Percentiles rank a stretch among this genome's conserved stretches.
Evolutionary conservation across 2,797 vertebrate genomes (phyloP).

Genomic region (Peromyscus nudipes): DNA sequence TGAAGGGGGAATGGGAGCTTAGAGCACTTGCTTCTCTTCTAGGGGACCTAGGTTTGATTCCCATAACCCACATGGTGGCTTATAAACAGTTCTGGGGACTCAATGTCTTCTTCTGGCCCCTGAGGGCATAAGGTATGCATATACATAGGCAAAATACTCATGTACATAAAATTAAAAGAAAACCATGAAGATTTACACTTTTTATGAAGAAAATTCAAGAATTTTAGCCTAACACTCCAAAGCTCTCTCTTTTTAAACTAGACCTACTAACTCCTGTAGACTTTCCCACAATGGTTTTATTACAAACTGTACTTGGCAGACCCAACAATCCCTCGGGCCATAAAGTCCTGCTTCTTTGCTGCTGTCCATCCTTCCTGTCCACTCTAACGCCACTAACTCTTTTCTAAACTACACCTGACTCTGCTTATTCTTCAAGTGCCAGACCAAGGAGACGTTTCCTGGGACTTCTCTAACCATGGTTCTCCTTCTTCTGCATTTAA

Average conservation of each 20-base stretch:
- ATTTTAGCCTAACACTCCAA: neutral
- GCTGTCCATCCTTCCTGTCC: neutral
- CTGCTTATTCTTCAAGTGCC: neutral
- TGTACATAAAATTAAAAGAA: neutral
- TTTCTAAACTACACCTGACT: neutral
- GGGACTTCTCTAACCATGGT: neutral
- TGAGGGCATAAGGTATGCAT: neutral
- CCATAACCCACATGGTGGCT: neutral
- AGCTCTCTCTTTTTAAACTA: neutral
- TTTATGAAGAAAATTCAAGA: neutral
- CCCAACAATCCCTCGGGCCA: neutral
- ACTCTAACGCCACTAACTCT: neutral
- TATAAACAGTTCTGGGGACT: neutral
- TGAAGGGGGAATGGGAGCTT: neutral
- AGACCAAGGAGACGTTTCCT: neutral
- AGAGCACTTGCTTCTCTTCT: neutral
- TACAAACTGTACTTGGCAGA: neutral
- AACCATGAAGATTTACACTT: neutral
- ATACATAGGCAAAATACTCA: neutral
- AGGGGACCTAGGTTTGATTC: neutral
- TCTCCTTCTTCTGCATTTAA: conserved; percentile 7
- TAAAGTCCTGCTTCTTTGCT: neutral
- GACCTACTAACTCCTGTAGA: neutral
- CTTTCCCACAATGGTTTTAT: neutral
- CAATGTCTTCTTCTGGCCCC: neutral